Evolutionary conservation across 2,888 invertebrate species (phyloP).

Genomic region (Drosophila leonis): DNA sequence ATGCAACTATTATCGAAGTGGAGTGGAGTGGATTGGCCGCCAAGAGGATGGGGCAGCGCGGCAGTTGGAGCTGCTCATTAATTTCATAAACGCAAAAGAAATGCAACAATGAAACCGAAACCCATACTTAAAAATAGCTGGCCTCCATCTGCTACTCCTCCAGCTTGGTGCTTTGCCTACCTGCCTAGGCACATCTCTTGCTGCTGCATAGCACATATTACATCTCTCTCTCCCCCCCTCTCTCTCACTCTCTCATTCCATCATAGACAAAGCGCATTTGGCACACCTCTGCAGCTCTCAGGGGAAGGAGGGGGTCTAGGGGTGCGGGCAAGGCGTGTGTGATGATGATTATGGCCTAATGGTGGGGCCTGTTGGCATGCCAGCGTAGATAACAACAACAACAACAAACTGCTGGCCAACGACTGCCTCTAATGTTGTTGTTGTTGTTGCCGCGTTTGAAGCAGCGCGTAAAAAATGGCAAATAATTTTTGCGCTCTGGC

Average conservation of each 20-base stretch:
- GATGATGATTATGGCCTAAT: constrained; percentile 79
- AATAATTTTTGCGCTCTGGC: constrained; percentile 80
- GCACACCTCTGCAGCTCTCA: constrained; percentile 45
- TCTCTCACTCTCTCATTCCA: constrained; percentile 15
- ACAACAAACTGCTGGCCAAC: constrained; percentile 33
- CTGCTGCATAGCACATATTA: constrained; percentile 6
- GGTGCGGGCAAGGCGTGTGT: constrained; percentile 74
- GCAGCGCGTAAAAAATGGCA: constrained; percentile 80
- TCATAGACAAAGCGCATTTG: constrained; percentile 68
- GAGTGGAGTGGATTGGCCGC: constrained; percentile 26
- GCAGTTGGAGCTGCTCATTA: constrained; percentile 69
- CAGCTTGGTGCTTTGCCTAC: constrained; percentile 12
- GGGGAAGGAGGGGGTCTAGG: constrained; percentile 18
- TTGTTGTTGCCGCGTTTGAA: constrained; percentile 70
- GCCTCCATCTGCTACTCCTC: constrained; percentile 26
- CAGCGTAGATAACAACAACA: constrained; percentile 55
- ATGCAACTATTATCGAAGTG: constrained; percentile 60
- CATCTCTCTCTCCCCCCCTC: constrained; percentile 32
- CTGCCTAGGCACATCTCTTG: constrained; percentile 17
- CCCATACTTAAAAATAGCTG: constrained; percentile 80
- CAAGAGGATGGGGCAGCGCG: background rate
- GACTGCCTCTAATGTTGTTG: constrained; percentile 17
- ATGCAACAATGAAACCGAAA: constrained; percentile 82
- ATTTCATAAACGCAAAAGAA: constrained; percentile 80
- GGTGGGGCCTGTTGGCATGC: constrained; percentile 80